phyloP scores from a whole-genome alignment of 2,797 vertebrate genomes.

The Muscicapa comitata region DNA sequence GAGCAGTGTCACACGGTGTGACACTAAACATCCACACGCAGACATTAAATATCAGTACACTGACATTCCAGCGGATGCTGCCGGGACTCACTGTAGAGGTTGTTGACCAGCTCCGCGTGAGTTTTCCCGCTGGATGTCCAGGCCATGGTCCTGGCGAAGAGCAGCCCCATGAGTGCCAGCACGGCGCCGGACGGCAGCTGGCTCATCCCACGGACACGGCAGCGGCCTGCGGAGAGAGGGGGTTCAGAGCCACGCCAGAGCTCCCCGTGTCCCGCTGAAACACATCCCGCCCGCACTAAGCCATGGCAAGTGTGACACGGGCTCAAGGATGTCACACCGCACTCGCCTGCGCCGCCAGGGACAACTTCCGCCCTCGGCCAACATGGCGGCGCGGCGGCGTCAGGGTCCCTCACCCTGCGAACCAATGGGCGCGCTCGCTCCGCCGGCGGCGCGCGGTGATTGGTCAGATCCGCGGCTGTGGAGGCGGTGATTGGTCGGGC shows the following conservation, averaged over 20 bases:
- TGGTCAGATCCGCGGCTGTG: fast-evolving
- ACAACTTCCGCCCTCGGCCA: background rate
- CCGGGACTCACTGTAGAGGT: slow-evolving; percentile 80
- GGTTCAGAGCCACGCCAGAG: background rate
- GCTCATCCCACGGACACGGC: slow-evolving; percentile 75
- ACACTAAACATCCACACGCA: background rate
- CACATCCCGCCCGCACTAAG: fast-evolving
- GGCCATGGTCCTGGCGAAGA: slow-evolving; percentile 87
- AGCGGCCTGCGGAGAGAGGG: background rate
- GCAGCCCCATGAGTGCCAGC: slow-evolving; percentile 85
- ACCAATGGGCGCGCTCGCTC: background rate
- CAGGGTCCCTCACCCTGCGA: fast-evolving
- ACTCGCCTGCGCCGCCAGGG: background rate
- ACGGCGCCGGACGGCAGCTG: slow-evolving; percentile 58
- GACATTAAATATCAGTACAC: background rate
- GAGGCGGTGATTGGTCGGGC: no score
- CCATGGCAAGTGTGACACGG: fast-evolving
- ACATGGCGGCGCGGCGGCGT: background rate
- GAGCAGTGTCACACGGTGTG: background rate
- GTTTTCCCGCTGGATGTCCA: slow-evolving; percentile 91
- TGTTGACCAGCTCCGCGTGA: slow-evolving; percentile 84
- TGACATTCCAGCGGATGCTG: background rate
- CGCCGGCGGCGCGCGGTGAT: fast-evolving
- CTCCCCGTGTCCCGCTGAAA: fast-evolving
- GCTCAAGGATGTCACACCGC: background rate